Percentiles rank a stretch among this genome's conserved stretches.
phyloP scores from a whole-genome alignment of 2,797 vertebrate species.

The Alcedo atthis region DNA sequence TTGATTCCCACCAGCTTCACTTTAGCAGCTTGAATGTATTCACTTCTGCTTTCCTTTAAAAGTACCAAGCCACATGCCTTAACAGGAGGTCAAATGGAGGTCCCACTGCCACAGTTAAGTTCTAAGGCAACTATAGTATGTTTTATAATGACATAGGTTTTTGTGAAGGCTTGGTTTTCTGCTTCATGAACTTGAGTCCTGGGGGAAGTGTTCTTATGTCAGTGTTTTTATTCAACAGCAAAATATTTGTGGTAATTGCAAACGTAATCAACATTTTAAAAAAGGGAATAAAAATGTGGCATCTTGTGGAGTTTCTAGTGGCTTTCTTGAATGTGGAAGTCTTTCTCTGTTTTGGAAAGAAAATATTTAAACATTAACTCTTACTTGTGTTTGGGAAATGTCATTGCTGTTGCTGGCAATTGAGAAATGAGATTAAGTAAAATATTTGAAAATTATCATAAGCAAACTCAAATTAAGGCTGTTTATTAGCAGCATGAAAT shows the following conservation, averaged over 20 bases:
- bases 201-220: background rate
- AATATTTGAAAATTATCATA: background rate
- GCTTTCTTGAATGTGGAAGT: background rate
- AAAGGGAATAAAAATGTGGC: background rate
- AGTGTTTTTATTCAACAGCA: background rate
- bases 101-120: background rate
- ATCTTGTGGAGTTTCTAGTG: background rate
- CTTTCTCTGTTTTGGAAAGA: background rate
- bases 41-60: background rate
- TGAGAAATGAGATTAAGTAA: background rate
- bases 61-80: background rate
- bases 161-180: background rate
- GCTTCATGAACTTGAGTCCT: background rate
- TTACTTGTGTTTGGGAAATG: background rate
- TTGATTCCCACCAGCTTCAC: background rate
- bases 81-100: background rate
- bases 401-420: background rate
- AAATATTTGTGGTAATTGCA: background rate
- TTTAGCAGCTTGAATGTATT: background rate
- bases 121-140: background rate
- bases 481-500: background rate
- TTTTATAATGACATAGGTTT: background rate
- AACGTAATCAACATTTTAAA: background rate
- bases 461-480: conserved; percentile 5
- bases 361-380: background rate